phyloP scores from a whole-genome alignment of 2,113 vertebrate species.

The Tachysurus fulvidraco region DNA sequence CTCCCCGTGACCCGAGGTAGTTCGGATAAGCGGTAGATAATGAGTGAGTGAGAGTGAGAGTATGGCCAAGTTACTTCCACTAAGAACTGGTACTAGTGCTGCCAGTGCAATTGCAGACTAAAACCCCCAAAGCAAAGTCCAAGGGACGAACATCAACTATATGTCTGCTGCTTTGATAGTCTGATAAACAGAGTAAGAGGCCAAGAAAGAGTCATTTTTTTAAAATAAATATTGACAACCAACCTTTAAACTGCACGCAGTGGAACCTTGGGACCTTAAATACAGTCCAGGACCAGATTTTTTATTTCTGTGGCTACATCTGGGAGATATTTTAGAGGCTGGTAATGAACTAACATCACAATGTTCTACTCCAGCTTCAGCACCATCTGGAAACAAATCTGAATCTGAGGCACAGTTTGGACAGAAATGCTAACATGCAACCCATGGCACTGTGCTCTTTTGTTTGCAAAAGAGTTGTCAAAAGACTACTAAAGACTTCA shows the following conservation, averaged over 20 bases:
- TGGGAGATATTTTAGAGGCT: background rate
- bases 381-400: conserved; percentile 11
- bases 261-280: background rate
- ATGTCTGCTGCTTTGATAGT: background rate
- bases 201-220: too few species aligned
- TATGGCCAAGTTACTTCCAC: too few species aligned
- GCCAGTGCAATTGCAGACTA: background rate
- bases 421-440: too few species aligned
- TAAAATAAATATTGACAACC: too few species aligned
- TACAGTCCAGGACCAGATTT: background rate
- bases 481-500: background rate
- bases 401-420: background rate
- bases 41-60: too few species aligned
- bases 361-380: background rate
- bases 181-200: too few species aligned
- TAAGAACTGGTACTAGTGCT: background rate
- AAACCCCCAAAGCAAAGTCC: background rate
- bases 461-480: background rate
- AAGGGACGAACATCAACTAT: background rate
- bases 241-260: too few species aligned
- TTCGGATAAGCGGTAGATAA: too few species aligned
- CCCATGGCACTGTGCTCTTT: background rate
- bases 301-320: background rate
- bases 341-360: background rate
- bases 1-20: too few species aligned